Percentiles rank a stretch among this genome's conserved stretches.
Evolutionary conservation across 2,888 invertebrate genomes (phyloP).

Genomic region (Pelosia muscerda): DNA sequence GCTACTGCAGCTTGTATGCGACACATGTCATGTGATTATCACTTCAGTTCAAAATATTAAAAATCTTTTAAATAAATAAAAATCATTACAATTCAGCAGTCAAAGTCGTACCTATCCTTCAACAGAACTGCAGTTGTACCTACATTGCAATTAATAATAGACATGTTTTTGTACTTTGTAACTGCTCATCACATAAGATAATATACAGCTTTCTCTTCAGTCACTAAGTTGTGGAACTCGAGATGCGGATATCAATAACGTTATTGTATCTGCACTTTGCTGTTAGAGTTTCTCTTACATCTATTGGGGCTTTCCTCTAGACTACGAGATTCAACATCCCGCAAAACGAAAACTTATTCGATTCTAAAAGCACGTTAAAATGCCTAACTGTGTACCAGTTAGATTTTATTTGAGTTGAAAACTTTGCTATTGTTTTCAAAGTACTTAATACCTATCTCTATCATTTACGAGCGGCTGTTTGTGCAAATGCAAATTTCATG

Average conservation of each 20-base stretch:
- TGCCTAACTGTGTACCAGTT: constrained; percentile 40
- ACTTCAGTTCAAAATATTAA: too few relatives aligned
- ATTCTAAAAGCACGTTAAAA: constrained; percentile 40
- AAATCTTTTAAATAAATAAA: too few relatives aligned
- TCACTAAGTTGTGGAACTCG: neutral
- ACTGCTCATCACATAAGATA: neutral
- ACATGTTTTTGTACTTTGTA: neutral
- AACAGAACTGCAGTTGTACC: too few relatives aligned
- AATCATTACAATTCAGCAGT: too few relatives aligned
- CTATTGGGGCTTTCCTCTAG: constrained; percentile 32
- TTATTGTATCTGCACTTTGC: constrained; percentile 43
- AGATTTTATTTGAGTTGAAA: constrained; percentile 51
- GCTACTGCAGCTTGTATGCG: too few relatives aligned
- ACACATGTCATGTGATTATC: too few relatives aligned
- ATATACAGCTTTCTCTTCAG: neutral
- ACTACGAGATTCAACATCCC: constrained; percentile 19
- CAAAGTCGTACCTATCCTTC: too few relatives aligned
- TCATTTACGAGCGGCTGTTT: constrained; percentile 61
- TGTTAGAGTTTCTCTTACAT: constrained; percentile 23
- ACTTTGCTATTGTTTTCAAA: constrained; percentile 57
- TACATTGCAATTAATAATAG: neutral
- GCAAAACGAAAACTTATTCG: constrained; percentile 42
- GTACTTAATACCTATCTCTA: constrained; percentile 56
- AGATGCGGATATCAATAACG: neutral
- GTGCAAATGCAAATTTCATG: constrained; percentile 70